These are phyloP conservation scores for Sturnira hondurensis DNA, from an alignment of 2,113 vertebrate species.

Conservation along the genomic window DNA sequence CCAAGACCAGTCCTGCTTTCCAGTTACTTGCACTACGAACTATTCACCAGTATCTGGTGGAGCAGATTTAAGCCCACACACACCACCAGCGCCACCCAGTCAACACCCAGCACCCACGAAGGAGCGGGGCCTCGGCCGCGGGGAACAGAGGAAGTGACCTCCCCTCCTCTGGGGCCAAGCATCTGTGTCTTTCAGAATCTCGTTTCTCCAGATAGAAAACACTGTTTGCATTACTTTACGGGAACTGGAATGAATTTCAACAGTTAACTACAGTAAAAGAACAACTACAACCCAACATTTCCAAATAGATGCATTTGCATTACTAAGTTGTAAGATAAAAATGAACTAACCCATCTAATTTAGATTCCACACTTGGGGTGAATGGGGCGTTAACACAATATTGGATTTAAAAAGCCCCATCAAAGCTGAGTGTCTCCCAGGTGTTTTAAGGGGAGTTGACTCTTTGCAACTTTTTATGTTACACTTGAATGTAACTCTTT, in stretches of 20 bases:
- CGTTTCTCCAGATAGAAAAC: neutral
- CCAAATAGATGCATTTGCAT: neutral
- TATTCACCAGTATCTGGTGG: neutral
- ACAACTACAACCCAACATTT: neutral
- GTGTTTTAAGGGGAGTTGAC: neutral
- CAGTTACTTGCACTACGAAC: constrained; percentile 45
- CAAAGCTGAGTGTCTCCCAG: neutral
- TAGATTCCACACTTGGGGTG: neutral
- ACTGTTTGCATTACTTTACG: neutral
- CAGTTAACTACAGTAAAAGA: neutral
- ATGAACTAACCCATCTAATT: neutral
- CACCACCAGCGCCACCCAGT: neutral
- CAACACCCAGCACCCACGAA: neutral
- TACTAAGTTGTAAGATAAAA: neutral
- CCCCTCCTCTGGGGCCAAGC: neutral
- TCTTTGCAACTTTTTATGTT: neutral
- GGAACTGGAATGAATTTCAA: neutral
- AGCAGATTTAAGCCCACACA: neutral
- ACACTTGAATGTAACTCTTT: neutral
- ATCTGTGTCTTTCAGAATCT: neutral
- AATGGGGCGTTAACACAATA: neutral
- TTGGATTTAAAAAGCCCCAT: neutral
- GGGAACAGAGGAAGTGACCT: neutral
- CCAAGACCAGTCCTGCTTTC: neutral
- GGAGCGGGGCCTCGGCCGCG: neutral